Percentiles rank a stretch among this genome's conserved stretches.
phyloP scores from a whole-genome alignment of 2,888 invertebrate genomes.

The Erannis defoliaria region DNA sequence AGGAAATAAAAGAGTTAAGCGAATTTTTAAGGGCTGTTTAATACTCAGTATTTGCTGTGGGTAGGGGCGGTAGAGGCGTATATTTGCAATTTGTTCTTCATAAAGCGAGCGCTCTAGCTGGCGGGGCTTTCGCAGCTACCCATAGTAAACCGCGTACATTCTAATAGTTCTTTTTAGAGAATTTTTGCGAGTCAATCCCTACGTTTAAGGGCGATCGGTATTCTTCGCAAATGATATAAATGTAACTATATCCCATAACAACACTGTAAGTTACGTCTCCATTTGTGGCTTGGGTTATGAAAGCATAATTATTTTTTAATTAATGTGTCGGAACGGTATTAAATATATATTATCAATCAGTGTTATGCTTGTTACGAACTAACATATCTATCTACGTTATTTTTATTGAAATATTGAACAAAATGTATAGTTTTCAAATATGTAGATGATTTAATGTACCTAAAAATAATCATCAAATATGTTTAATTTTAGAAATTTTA shows the following conservation, averaged over 20 bases:
- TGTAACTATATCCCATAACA: background rate
- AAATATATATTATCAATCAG: background rate
- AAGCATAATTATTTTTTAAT: slow-evolving; percentile 13
- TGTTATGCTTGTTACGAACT: slow-evolving; percentile 32
- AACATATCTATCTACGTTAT: slow-evolving; percentile 36
- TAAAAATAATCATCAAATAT: slow-evolving; percentile 13
- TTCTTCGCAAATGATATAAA: background rate
- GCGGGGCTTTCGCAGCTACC: background rate
- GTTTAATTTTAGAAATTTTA: slow-evolving; percentile 30
- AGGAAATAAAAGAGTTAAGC: too few relatives aligned
- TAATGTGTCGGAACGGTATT: slow-evolving; percentile 5
- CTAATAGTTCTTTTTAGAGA: background rate
- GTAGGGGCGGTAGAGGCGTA: too few relatives aligned
- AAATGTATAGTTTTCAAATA: slow-evolving; percentile 19
- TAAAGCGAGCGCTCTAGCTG: too few relatives aligned
- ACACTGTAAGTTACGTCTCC: slow-evolving; percentile 7
- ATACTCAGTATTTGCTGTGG: background rate
- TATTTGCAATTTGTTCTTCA: too few relatives aligned
- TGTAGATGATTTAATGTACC: slow-evolving; percentile 20
- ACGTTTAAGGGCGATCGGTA: background rate
- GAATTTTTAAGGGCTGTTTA: background rate
- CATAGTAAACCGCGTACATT: background rate
- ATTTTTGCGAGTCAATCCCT: background rate
- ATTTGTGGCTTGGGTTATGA: background rate
- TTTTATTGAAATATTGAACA: slow-evolving; percentile 19